phyloP scores from a whole-genome alignment of 2,113 vertebrate species.

The Cyrtonyx montezumae region DNA sequence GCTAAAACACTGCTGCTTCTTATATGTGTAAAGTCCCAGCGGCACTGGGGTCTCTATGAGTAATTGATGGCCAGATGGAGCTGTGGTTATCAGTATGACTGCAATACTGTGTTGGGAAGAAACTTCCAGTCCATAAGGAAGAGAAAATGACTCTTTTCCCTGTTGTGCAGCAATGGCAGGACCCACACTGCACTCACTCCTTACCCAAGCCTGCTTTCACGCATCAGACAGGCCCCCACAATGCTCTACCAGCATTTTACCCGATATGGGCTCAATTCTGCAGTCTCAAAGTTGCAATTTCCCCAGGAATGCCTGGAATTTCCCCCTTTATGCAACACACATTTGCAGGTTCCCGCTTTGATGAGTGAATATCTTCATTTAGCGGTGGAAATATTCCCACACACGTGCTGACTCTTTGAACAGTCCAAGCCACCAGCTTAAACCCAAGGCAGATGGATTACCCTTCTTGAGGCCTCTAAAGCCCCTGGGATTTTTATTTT shows the following conservation, averaged over 20 bases:
- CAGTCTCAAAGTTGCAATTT: constrained; percentile 21
- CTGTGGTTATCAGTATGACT: constrained; percentile 4
- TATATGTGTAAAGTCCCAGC: accelerated
- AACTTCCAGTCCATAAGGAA: background rate
- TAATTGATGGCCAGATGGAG: background rate
- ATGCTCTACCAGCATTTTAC: background rate
- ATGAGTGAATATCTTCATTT: constrained; percentile 48
- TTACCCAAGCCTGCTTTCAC: background rate
- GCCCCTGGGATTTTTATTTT: background rate
- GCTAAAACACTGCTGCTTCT: constrained; percentile 39
- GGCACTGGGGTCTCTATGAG: background rate
- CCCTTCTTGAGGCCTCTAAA: background rate
- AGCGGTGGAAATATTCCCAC: constrained; percentile 56
- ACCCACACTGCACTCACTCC: accelerated
- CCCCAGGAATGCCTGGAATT: constrained; percentile 37
- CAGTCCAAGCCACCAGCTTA: constrained; percentile 25
- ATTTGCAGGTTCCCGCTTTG: constrained; percentile 40
- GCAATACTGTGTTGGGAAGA: background rate
- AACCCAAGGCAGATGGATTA: constrained; percentile 34
- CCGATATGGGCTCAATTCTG: background rate
- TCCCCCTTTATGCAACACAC: constrained; percentile 50
- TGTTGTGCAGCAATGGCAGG: accelerated
- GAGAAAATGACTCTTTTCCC: background rate
- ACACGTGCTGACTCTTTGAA: constrained; percentile 66
- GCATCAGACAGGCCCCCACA: accelerated